Base-by-base conservation (phyloP, 1,140 invertebrate genomes). In the Scaptomyza pallida region DNA sequence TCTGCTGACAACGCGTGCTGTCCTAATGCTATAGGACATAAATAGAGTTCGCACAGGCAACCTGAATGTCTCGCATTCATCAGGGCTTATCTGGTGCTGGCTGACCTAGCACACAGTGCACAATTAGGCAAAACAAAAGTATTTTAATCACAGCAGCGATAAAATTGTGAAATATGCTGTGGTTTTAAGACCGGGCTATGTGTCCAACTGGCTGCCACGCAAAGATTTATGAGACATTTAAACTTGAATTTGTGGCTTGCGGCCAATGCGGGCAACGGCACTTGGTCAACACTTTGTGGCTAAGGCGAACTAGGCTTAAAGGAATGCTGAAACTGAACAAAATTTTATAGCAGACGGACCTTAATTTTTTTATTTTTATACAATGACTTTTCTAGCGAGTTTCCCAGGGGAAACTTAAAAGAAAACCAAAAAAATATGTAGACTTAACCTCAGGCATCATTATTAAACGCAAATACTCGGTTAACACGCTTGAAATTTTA, bases 151-250 rank as follows among this genome's bases (percentile, higher is more conserved):
- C 62, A 52, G 26, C 44, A 26, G 55, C 59, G 68, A 85, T 85
- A 86, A 85, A 76, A 64, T 52, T 51, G 63, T 68, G 55, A 72
- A 67, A 72, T 72, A 67, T 67, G 33, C 47, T 59, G 41, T 47
- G 69, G 54, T 45, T 73, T 78, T 54, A 37, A 43, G 47, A 59
- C 19, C 23, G 41, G 61, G 62, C 56, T 50, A 76, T 51, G 47
- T 55, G 72, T 40, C 10, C 13, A 64, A 23, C 57, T 55, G 61
- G 55, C 37, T 21, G 13, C 35, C 37, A 13, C 16, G 12, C 17
- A 3, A 50, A 71, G 77, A 86, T 86, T 85, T 77, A 85, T 85
- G 62, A 37, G 81, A 71, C 69, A 68, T 65, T 80, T 74, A 56
- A 70, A 80, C 81, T 70, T 77, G 62, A 80, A 60, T 68, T 63